phyloP scores from a whole-genome alignment of 1,140 invertebrate species.

The Papilio polyxenes region DNA sequence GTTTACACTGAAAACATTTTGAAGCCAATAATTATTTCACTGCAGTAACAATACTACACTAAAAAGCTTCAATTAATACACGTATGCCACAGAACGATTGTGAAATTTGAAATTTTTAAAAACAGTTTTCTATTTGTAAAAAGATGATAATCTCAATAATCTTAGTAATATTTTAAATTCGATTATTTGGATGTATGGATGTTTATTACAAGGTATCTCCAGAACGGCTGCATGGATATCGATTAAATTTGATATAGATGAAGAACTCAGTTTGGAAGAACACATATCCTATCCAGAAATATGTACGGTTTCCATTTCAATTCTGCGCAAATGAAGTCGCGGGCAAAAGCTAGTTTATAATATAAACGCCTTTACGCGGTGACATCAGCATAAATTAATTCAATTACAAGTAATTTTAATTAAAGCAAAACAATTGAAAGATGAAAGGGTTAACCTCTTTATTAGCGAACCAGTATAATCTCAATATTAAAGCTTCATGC shows the following conservation, averaged over 20 bases:
- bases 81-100: not conserved
- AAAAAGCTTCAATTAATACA: not conserved
- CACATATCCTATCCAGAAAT: too few relatives aligned
- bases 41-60: not conserved
- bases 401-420: slow-evolving; percentile 6
- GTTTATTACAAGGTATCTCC: too few relatives aligned
- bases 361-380: not conserved
- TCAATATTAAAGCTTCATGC: not conserved
- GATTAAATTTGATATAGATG: too few relatives aligned
- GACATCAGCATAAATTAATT: not conserved
- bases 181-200: too few relatives aligned
- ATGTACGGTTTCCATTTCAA: too few relatives aligned
- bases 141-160: too few relatives aligned
- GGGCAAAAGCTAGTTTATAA: too few relatives aligned
- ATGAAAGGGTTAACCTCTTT: not conserved
- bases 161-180: too few relatives aligned
- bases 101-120: not conserved
- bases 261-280: too few relatives aligned
- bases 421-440: slow-evolving; percentile 1
- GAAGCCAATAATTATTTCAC: not conserved
- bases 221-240: too few relatives aligned
- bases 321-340: too few relatives aligned
- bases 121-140: too few relatives aligned
- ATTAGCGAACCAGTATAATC: not conserved
- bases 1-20: not conserved